These are phyloP conservation scores for Calliphora vicina DNA, from an alignment of 1,140 invertebrate species.

Conservation along the genomic window DNA sequence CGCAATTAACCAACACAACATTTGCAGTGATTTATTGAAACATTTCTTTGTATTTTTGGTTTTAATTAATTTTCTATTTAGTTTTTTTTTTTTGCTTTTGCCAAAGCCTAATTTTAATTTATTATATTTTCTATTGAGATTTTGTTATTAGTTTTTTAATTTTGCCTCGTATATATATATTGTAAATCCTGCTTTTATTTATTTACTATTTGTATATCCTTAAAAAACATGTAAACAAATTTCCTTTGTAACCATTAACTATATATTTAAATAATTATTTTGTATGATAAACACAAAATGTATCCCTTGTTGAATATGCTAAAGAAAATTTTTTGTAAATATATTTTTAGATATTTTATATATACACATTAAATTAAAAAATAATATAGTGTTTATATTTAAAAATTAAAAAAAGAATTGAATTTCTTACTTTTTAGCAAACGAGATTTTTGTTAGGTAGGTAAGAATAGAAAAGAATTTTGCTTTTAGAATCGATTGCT, in stretches of 20 bases:
- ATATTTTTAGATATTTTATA: not conserved
- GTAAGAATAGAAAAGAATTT: too few species aligned
- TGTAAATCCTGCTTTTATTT: conserved; percentile 25
- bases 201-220: conserved; percentile 10
- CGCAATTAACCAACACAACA: not conserved
- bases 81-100: conserved; percentile 22
- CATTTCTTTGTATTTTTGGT: not conserved
- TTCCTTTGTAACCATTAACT: conserved; percentile 1
- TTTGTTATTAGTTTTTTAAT: conserved; percentile 18
- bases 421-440: too few species aligned
- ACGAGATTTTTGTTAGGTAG: too few species aligned
- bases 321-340: conserved; percentile 14
- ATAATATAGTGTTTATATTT: not conserved
- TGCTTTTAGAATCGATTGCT: too few species aligned
- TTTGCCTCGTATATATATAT: not conserved
- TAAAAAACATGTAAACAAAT: conserved; percentile 26
- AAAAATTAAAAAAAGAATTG: not conserved
- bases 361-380: not conserved
- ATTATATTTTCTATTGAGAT: not conserved
- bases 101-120: conserved; percentile 6
- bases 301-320: not conserved
- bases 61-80: not conserved
- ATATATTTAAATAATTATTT: not conserved
- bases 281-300: conserved; percentile 8
- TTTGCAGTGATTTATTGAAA: not conserved